A percentile compares a stretch with the other conserved stretches of the same genome.
These are phyloP conservation scores for Drosophila villosipedis DNA, from an alignment of 2,888 invertebrate genomes.

Conservation along the genomic window DNA sequence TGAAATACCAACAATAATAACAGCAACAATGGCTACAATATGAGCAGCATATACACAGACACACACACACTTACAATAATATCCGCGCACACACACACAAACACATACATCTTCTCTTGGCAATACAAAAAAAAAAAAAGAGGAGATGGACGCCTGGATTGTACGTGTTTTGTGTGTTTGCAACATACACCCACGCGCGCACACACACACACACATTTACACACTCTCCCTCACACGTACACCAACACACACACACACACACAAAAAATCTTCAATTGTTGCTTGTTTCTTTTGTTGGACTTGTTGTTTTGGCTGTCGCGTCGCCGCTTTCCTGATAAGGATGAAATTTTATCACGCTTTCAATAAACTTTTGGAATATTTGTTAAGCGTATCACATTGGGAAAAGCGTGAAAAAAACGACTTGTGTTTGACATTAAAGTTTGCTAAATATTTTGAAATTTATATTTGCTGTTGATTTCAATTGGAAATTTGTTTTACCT, in stretches of 20 bases:
- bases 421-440: slow-evolving; percentile 17
- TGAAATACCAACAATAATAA: slow-evolving; percentile 74
- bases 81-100: slow-evolving; percentile 5
- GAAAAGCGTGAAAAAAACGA: background rate
- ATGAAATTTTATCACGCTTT: slow-evolving; percentile 83
- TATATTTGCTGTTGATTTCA: background rate
- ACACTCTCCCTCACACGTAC: slow-evolving; percentile 1
- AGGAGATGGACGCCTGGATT: slow-evolving; percentile 53
- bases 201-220: slow-evolving; percentile 9
- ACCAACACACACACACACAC: slow-evolving; percentile 7
- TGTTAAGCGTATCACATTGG: slow-evolving; percentile 53
- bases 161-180: slow-evolving; percentile 57
- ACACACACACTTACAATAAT: slow-evolving; percentile 12
- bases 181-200: slow-evolving; percentile 28
- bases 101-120: slow-evolving; percentile 1
- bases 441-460: slow-evolving; percentile 6
- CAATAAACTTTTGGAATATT: slow-evolving; percentile 78
- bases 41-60: slow-evolving; percentile 16
- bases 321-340: slow-evolving; percentile 65
- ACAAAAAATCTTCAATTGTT: slow-evolving; percentile 65
- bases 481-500: background rate
- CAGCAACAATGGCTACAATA: slow-evolving; percentile 36
- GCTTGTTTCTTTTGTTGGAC: slow-evolving; percentile 53
- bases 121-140: slow-evolving; percentile 15
- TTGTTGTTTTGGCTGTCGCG: slow-evolving; percentile 46